Conservation (phyloP, 2,113 vertebrate species). For the Eptesicus fuscus region DNA sequence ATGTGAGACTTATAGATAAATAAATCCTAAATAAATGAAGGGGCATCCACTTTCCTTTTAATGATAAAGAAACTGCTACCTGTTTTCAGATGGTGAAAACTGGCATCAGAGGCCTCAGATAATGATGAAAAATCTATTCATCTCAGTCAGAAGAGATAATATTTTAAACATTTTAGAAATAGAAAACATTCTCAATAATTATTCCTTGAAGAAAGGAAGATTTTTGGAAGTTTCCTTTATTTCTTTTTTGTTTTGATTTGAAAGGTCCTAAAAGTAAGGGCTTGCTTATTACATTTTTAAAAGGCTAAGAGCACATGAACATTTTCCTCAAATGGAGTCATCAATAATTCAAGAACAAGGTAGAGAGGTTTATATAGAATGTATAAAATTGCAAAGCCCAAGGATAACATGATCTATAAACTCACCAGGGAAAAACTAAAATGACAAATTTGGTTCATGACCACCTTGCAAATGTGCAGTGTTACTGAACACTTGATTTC, state of each 20-base stretch:
- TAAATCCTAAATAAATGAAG: neutral
- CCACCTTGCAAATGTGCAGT: neutral
- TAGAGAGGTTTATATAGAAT: slow-evolving; percentile 7
- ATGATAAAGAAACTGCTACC: neutral
- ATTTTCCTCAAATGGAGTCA: neutral
- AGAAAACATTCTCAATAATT: neutral
- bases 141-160: neutral
- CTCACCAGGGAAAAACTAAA: neutral
- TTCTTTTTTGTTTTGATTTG: slow-evolving; percentile 17
- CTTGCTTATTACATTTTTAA: slow-evolving; percentile 37
- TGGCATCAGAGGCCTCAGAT: neutral
- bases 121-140: slow-evolving; percentile 4
- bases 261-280: neutral
- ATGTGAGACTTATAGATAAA: neutral
- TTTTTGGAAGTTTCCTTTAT: neutral
- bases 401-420: neutral
- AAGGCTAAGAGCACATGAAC: neutral
- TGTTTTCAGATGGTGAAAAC: neutral
- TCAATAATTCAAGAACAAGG: slow-evolving; percentile 40
- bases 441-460: slow-evolving; percentile 31
- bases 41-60: neutral
- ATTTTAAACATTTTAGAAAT: neutral
- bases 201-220: slow-evolving; percentile 20
- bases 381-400: slow-evolving; percentile 20
- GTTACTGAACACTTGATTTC: neutral